Conservation (phyloP, 2,888 invertebrate species). For the Agrochola litura region DNA sequence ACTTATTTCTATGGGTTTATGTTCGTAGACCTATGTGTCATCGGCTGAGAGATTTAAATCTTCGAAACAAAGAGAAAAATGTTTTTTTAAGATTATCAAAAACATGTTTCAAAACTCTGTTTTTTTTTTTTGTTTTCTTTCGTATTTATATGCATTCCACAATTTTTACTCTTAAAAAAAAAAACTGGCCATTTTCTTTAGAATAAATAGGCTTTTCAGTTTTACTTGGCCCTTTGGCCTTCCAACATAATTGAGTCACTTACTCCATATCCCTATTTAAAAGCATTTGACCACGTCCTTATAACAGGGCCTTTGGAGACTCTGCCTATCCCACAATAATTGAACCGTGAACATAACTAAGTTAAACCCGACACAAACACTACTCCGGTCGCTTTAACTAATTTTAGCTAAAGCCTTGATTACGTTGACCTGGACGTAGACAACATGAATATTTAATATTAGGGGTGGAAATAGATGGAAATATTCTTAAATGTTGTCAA, state of each 20-base stretch:
- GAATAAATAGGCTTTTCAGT: too few relatives aligned
- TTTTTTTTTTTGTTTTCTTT: neutral
- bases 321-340: conserved; percentile 14
- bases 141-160: too few relatives aligned
- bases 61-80: conserved; percentile 9
- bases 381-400: conserved; percentile 16
- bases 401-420: conserved; percentile 5
- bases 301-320: conserved; percentile 4
- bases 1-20: conserved; percentile 51
- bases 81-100: neutral
- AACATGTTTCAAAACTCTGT: too few relatives aligned
- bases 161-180: neutral
- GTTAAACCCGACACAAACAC: conserved; percentile 30
- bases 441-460: too few relatives aligned
- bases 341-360: conserved; percentile 39
- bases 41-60: neutral
- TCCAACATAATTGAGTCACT: neutral
- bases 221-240: neutral
- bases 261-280: neutral
- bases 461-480: neutral
- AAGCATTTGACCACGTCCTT: neutral
- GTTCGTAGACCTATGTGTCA: conserved; percentile 56
- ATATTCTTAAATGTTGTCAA: neutral
- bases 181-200: too few relatives aligned
- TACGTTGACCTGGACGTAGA: neutral